A percentile compares a stretch with the other conserved stretches of the same genome.
Evolutionary conservation across 2,113 vertebrate genomes (phyloP).

Genomic region (Hippoglossus stenolepis): DNA sequence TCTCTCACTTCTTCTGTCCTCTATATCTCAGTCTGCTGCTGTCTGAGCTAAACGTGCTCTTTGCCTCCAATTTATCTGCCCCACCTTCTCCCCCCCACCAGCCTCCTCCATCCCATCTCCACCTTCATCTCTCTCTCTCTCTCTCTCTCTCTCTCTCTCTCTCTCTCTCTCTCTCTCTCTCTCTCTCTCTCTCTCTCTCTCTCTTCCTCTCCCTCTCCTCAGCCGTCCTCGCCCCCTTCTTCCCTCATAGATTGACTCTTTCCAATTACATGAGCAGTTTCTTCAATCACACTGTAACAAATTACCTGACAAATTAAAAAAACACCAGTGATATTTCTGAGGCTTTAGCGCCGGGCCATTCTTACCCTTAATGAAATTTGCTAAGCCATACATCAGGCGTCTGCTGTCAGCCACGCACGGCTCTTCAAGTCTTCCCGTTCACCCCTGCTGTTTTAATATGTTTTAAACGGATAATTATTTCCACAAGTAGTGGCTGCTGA

Average conservation of each 20-base stretch:
- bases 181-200: neutral
- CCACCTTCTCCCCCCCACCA: conserved; percentile 9
- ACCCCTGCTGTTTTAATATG: conserved; percentile 73
- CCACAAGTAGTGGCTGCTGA: conserved; percentile 56
- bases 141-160: conserved; percentile 12
- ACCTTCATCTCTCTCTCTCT: conserved; percentile 23
- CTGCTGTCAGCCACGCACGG: conserved; percentile 58
- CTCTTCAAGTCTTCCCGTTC: conserved; percentile 47
- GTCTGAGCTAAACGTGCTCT: conserved; percentile 43
- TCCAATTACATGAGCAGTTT: conserved; percentile 79
- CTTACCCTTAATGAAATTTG: conserved; percentile 81
- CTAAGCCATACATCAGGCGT: conserved; percentile 75
- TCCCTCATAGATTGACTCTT: conserved; percentile 76
- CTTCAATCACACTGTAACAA: conserved; percentile 80
- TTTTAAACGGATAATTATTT: conserved; percentile 73
- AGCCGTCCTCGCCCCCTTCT: conserved; percentile 49
- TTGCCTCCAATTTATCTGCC: conserved; percentile 47
- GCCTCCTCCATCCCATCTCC: conserved; percentile 11
- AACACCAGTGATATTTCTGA: conserved; percentile 72
- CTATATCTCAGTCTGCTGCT: conserved; percentile 26
- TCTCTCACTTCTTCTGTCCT: conserved; percentile 23
- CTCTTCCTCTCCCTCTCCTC: conserved; percentile 32
- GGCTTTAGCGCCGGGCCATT: conserved; percentile 66
- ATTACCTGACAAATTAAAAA: conserved; percentile 83
- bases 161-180: neutral